Conservation (phyloP, 37 sponge, comb jelly and placozoan genomes). For the Eunapius fragilis region DNA sequence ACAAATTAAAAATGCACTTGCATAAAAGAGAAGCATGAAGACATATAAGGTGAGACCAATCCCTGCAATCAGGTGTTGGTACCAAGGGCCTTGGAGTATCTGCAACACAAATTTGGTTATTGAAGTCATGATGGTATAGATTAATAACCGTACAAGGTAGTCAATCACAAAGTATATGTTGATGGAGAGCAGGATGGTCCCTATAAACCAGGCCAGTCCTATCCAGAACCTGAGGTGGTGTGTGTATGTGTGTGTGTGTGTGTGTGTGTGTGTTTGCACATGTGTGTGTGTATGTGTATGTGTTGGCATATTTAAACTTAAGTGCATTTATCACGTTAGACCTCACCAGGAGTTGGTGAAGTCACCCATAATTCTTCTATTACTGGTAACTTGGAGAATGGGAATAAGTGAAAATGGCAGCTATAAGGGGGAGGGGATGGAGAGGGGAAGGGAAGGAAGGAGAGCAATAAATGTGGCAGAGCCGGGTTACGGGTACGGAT, state of each 20-base stretch:
- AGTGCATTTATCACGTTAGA: too few species aligned
- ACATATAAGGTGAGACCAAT: conserved; percentile 40
- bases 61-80: conserved; percentile 10
- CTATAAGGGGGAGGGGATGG: conserved; percentile 21
- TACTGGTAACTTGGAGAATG: conserved; percentile 80
- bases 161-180: conserved; percentile 66
- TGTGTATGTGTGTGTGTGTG: not conserved
- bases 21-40: conserved; percentile 17
- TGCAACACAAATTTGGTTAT: not conserved
- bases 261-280: too few species aligned
- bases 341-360: conserved; percentile 63
- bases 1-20: not conserved
- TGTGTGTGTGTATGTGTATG: too few species aligned
- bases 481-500: not conserved
- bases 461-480: too few species aligned
- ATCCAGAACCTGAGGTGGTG: conserved; percentile 9
- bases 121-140: not conserved
- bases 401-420: conserved; percentile 89
- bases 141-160: conserved; percentile 9
- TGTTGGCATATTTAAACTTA: too few species aligned
- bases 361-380: conserved; percentile 66
- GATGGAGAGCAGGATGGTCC: conserved; percentile 37
- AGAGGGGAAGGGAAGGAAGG: not conserved
- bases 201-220: conserved; percentile 58
- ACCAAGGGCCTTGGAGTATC: conserved; percentile 41